phyloP scores from a whole-genome alignment of 37 sponge, comb jelly and placozoan genomes.

The Mnemiopsis leidyi region DNA sequence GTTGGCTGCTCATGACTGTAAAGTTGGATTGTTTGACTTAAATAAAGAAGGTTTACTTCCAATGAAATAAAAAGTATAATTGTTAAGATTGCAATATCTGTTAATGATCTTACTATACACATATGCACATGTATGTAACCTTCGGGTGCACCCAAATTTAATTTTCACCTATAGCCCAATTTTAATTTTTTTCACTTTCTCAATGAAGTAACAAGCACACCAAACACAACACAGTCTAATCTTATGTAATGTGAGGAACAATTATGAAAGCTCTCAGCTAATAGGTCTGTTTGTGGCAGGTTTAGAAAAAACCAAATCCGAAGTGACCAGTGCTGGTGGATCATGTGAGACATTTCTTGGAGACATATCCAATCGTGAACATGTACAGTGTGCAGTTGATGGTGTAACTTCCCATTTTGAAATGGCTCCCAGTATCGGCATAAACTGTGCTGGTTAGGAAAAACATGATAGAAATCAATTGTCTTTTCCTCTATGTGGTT shows the following conservation, averaged over 20 bases:
- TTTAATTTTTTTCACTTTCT: too few relatives aligned
- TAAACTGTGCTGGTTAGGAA: slow-evolving; percentile 35
- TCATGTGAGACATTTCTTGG: not conserved
- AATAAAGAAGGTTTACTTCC: not conserved
- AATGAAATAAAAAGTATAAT: not conserved
- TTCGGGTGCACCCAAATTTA: too few relatives aligned
- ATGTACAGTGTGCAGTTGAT: slow-evolving; percentile 16
- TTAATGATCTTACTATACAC: not conserved
- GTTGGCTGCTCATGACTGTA: not conserved
- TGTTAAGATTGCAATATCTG: not conserved
- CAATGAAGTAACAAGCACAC: too few relatives aligned
- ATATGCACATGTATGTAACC: too few relatives aligned
- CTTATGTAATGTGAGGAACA: too few relatives aligned
- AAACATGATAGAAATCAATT: too few relatives aligned
- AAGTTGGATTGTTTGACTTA: slow-evolving; percentile 21
- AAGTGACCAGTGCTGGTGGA: not conserved
- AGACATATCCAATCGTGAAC: not conserved
- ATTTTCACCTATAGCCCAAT: too few relatives aligned
- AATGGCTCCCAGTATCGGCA: not conserved
- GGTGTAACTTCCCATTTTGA: not conserved
- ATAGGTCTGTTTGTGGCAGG: too few relatives aligned
- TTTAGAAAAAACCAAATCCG: not conserved
- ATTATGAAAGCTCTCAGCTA: too few relatives aligned
- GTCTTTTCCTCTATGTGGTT: too few relatives aligned
- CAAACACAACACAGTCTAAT: too few relatives aligned